Evolutionary conservation across 1,140 invertebrate species (phyloP), one percentile per base, ranked within the genome.

Genomic region (Rhopalosiphum padi): DNA sequence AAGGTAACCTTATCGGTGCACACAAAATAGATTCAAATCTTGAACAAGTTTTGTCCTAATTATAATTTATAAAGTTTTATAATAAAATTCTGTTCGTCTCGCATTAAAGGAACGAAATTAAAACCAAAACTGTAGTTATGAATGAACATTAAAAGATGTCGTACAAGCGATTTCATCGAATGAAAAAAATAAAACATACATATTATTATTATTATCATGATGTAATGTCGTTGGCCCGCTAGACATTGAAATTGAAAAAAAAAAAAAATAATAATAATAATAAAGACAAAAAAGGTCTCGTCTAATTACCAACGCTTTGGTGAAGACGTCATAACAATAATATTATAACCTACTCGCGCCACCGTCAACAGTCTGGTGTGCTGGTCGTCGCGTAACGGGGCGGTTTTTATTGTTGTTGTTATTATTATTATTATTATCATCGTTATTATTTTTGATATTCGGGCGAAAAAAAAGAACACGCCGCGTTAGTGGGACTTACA

Each of bases 11-110:
- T 77, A 77, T 77, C 60, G 60, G 60, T 6, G 15, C 60, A 77
- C 60, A 77, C n/a, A 77, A 77, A 35, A 77, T 77, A 77, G 60
- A 77, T 77, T 77, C 60, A 77, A 77, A 77, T 77, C 60, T n/a
- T 18, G 60, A 77, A 77, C 60, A 77, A 77, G 60, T 77, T 77
- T 77, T 35, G 60, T 77, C n/a, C 60, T 77, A 77, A 77, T 77
- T 77, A 77, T 77, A 77, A 77, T n/a, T 77, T 77, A 77, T 18
- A 77, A 77, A 77, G 60, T 77, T 77, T 77, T 77, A 77, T 77
- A 77, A 77, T 77, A 77, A 77, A n/a, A 77, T n/a, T n/a, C n/a
- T 77, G n/a, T n/a, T 68, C 30, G 30, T 15, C 30, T 68, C n/a
- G 60, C 60, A n/a, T 68, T 77, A 21, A n/a, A 77, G 60, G 18